These are phyloP conservation scores for Amblyjoppa proteus DNA, from an alignment of 2,888 invertebrate species.

Conservation along the genomic window DNA sequence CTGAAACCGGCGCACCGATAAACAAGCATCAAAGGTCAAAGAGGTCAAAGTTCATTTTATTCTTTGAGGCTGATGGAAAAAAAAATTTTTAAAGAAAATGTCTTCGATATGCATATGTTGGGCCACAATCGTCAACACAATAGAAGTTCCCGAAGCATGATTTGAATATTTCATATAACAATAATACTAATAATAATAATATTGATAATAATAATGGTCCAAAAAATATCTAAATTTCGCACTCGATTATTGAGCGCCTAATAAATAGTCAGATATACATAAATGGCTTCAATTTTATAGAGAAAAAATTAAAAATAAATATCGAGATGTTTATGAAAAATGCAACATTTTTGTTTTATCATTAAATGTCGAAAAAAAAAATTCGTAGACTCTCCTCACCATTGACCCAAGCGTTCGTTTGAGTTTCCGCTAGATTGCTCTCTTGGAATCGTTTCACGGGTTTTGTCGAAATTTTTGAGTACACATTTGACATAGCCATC, in stretches of 20 bases:
- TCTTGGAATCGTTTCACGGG: constrained; percentile 92
- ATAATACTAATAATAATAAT: background rate
- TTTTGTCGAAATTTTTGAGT: constrained; percentile 91
- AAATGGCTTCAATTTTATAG: background rate
- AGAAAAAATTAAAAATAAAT: background rate
- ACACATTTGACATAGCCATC: constrained; percentile 92
- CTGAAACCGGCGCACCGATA: no score
- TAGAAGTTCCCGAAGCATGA: background rate
- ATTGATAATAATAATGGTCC: background rate
- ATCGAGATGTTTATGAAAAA: background rate
- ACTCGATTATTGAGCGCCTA: background rate
- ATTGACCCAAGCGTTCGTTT: constrained; percentile 95
- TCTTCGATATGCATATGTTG: background rate
- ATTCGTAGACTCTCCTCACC: constrained; percentile 87
- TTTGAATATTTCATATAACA: background rate
- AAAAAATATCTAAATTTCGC: background rate
- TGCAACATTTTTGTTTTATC: background rate
- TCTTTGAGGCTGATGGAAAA: background rate
- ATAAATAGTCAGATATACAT: background rate
- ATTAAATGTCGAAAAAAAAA: background rate
- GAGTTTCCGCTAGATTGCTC: constrained; percentile 90
- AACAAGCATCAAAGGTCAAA: background rate
- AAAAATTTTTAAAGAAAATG: background rate
- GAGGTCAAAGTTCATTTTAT: background rate
- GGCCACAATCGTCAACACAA: background rate